These are phyloP conservation scores for Gandaritis pyraliata DNA, from an alignment of 2,888 invertebrate species.

Conservation along the genomic window DNA sequence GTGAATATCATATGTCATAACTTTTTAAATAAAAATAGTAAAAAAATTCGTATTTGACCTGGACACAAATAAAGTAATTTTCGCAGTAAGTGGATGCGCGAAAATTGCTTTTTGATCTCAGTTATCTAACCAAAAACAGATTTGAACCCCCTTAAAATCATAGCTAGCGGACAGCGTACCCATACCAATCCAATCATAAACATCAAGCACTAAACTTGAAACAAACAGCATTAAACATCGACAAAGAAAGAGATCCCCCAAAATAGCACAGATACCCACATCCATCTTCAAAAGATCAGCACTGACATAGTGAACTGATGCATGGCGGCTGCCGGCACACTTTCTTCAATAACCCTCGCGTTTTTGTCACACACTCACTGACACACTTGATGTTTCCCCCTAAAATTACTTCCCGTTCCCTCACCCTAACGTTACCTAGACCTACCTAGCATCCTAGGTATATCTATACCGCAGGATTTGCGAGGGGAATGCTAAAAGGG, in stretches of 20 bases:
- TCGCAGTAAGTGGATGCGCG: too few relatives aligned
- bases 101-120: too few relatives aligned
- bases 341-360: conserved; percentile 74
- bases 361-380: conserved; percentile 82
- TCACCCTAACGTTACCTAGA: conserved; percentile 69
- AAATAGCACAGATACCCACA: conserved; percentile 47
- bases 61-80: too few relatives aligned
- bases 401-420: conserved; percentile 74
- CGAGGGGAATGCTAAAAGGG: conserved; percentile 80
- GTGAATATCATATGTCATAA: too few relatives aligned
- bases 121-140: too few relatives aligned
- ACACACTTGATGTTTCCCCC: conserved; percentile 82
- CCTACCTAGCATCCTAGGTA: conserved; percentile 61
- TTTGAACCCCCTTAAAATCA: too few relatives aligned
- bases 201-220: background rate
- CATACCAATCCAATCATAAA: background rate
- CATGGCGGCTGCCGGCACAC: conserved; percentile 77
- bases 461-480: conserved; percentile 72
- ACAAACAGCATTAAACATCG: conserved; percentile 11
- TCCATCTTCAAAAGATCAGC: conserved; percentile 73
- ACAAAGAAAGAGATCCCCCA: conserved; percentile 33
- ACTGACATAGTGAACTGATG: conserved; percentile 83
- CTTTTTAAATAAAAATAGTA: too few relatives aligned
- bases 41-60: too few relatives aligned
- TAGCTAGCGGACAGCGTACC: too few relatives aligned